phyloP scores from a whole-genome alignment of 1,140 invertebrate species.

The Aphelenchoides fujianensis region DNA sequence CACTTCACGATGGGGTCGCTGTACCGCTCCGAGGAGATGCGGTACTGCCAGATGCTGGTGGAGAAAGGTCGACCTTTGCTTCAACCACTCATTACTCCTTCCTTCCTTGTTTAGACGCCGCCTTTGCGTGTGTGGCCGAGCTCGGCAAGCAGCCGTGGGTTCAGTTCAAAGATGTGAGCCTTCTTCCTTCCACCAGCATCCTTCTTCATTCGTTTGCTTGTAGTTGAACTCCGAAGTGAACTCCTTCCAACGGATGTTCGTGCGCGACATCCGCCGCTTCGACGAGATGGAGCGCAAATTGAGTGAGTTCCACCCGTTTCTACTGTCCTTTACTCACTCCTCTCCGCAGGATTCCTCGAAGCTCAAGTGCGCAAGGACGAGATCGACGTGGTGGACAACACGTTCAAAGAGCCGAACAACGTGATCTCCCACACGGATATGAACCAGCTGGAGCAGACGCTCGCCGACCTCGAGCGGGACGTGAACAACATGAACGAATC shows the following conservation, averaged over 20 bases:
- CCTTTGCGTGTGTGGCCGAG: conserved; percentile 81
- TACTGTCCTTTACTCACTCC: background rate
- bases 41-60: conserved; percentile 81
- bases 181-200: conserved; percentile 9
- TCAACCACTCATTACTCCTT: no score
- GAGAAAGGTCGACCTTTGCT: conserved; percentile 69
- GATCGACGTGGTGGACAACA: conserved; percentile 56
- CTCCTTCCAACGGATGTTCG: conserved; percentile 84
- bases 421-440: conserved; percentile 54
- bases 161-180: conserved; percentile 84
- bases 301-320: conserved; percentile 64
- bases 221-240: conserved; percentile 74
- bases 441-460: conserved; percentile 59
- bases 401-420: conserved; percentile 42
- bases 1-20: conserved; percentile 66
- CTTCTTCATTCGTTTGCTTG: conserved; percentile 2
- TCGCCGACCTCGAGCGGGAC: conserved; percentile 60
- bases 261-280: conserved; percentile 80
- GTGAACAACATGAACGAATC: conserved; percentile 62
- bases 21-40: conserved; percentile 85
- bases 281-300: conserved; percentile 89
- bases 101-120: conserved; percentile 75
- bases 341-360: conserved; percentile 54
- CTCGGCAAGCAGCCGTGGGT: conserved; percentile 82
- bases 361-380: conserved; percentile 57